These are phyloP conservation scores for Julus scandinavius DNA, from an alignment of 2,888 invertebrate species.

Conservation along the genomic window DNA sequence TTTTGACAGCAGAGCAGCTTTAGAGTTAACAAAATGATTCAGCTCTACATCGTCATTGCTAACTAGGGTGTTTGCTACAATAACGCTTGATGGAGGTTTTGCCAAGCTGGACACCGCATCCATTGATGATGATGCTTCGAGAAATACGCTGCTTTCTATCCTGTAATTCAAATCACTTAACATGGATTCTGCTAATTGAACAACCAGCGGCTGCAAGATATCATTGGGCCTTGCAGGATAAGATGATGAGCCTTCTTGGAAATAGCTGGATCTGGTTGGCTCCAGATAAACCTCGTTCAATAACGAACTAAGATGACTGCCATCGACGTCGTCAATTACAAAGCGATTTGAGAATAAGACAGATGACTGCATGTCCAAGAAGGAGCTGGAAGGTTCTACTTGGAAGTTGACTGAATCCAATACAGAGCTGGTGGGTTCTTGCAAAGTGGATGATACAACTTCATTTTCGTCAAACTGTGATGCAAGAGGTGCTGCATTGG, in stretches of 20 bases:
- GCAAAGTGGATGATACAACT: neutral
- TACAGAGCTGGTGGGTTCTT: neutral
- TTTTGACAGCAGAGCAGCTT: neutral
- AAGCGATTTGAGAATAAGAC: neutral
- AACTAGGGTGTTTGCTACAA: neutral
- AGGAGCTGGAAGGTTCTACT: neutral
- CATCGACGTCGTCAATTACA: constrained; percentile 15
- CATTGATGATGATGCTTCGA: neutral
- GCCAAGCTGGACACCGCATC: neutral
- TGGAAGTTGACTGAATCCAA: neutral
- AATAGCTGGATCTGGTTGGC: neutral
- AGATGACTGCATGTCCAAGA: constrained; percentile 39
- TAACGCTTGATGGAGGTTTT: neutral
- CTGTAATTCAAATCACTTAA: constrained; percentile 46
- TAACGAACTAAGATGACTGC: neutral
- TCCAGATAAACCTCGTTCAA: constrained; percentile 44
- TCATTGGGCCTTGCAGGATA: neutral
- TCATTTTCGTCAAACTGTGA: constrained; percentile 1
- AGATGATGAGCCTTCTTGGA: neutral
- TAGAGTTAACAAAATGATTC: neutral
- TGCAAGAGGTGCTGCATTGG: neutral
- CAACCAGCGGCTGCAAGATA: constrained; percentile 31
- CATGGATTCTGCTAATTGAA: constrained; percentile 43
- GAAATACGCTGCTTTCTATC: neutral
- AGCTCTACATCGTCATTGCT: neutral